Evolutionary conservation across 2,797 vertebrate species (phyloP).

Genomic region (Rhinophrynus dorsalis): DNA sequence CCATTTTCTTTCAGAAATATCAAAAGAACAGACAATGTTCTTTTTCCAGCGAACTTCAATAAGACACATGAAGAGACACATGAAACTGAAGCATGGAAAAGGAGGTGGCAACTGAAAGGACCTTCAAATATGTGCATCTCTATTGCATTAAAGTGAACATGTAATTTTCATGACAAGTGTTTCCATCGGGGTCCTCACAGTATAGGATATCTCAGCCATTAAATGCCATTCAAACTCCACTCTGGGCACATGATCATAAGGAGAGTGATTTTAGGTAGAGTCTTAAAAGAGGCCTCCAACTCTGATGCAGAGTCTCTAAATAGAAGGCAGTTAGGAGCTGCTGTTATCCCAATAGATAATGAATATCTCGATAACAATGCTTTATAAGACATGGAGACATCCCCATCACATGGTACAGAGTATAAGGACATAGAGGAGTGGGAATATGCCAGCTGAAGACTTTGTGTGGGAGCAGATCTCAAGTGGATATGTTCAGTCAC

Average conservation of each 20-base stretch:
- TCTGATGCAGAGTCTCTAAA: conserved; percentile 35
- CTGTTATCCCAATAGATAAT: not conserved
- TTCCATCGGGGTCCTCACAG: not conserved
- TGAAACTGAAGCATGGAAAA: too few species aligned
- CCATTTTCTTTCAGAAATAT: too few species aligned
- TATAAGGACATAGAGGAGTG: conserved; percentile 1
- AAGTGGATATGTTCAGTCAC: conserved; percentile 15
- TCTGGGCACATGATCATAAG: not conserved
- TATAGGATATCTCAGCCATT: not conserved
- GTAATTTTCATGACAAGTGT: not conserved
- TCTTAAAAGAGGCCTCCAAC: conserved; percentile 17
- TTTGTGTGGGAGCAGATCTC: conserved; percentile 1
- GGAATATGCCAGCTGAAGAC: not conserved
- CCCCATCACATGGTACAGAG: not conserved
- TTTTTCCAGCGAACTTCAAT: too few species aligned
- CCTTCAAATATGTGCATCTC: not conserved
- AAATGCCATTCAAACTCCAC: not conserved
- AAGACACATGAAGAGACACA: too few species aligned
- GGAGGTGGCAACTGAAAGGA: too few species aligned
- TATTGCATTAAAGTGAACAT: too few species aligned
- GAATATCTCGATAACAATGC: conserved; percentile 1
- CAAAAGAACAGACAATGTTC: too few species aligned
- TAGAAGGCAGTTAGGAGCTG: conserved; percentile 16
- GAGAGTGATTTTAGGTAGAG: not conserved
- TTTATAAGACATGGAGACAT: not conserved